Conservation (phyloP, 2,797 vertebrate species). For the Denticeps clupeoides region DNA sequence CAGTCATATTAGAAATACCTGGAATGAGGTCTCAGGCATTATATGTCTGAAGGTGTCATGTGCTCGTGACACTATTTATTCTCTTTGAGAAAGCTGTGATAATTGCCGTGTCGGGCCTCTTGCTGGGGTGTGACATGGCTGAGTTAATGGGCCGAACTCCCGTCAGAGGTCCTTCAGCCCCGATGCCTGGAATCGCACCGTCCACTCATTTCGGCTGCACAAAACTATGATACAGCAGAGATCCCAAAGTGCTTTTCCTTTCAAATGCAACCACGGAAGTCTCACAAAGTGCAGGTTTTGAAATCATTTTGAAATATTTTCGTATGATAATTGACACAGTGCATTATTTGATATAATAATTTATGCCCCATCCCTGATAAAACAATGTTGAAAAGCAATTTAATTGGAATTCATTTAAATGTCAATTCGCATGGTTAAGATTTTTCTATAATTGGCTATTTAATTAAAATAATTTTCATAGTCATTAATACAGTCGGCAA, state of each 20-base stretch:
- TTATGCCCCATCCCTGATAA: slow-evolving; percentile 99
- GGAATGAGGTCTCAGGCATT: slow-evolving; percentile 1
- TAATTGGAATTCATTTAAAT: slow-evolving; percentile 99
- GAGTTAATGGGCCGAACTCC: no score
- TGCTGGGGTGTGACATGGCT: slow-evolving; percentile 4
- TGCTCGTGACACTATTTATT: slow-evolving; percentile 11
- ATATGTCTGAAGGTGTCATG: background rate
- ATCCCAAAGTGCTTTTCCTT: no score
- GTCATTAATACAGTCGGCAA: slow-evolving; percentile 99
- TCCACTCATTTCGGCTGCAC: no score
- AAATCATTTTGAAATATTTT: no score
- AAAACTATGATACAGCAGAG: no score
- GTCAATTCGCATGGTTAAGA: slow-evolving; percentile 99
- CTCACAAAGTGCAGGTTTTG: no score
- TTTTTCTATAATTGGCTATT: slow-evolving; percentile 99
- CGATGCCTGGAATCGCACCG: no score
- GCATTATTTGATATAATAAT: slow-evolving; percentile 98
- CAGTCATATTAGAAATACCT: no score
- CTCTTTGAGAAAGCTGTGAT: background rate
- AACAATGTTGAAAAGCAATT: slow-evolving; percentile 99
- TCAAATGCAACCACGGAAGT: no score
- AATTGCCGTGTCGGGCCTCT: slow-evolving; percentile 4
- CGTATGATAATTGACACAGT: slow-evolving; percentile 94
- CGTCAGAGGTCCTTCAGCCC: no score
- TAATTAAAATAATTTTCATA: slow-evolving; percentile 99